phyloP scores from a whole-genome alignment of 2,113 vertebrate genomes.

The Rhea americana region DNA sequence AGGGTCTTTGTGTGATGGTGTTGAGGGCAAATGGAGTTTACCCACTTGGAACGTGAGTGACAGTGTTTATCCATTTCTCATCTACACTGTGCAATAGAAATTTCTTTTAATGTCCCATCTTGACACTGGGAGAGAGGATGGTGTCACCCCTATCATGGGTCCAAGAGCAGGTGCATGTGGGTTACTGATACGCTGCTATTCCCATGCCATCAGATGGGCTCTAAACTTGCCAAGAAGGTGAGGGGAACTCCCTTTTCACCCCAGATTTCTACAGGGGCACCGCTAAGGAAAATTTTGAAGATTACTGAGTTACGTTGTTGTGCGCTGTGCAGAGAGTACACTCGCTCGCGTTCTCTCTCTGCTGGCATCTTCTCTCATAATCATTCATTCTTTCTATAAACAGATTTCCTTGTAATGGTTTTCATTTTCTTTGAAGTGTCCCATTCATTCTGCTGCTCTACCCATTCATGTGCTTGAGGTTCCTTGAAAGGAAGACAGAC shows the following conservation, averaged over 20 bases:
- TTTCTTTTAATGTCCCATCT: conserved; percentile 22
- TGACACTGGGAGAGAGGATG: neutral
- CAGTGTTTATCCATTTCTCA: conserved; percentile 64
- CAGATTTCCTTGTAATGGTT: conserved; percentile 75
- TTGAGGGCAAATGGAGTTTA: conserved; percentile 46
- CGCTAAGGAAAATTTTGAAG: neutral
- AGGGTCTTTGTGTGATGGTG: conserved; percentile 4
- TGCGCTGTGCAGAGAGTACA: neutral
- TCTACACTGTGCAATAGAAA: conserved; percentile 33
- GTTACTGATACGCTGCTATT: neutral
- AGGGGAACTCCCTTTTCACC: neutral
- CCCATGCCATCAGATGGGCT: neutral
- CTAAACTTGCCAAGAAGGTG: neutral
- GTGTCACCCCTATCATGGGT: neutral
- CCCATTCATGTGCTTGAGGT: conserved; percentile 55
- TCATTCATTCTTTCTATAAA: conserved; percentile 77
- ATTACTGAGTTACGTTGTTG: neutral
- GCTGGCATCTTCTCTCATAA: conserved; percentile 68
- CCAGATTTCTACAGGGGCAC: neutral
- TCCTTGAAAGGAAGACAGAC: conserved; percentile 62
- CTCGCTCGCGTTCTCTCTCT: conserved; percentile 22
- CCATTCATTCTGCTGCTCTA: conserved; percentile 72
- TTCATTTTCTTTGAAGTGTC: conserved; percentile 77
- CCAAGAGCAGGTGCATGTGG: conserved; percentile 35
- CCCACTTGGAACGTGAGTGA: conserved; percentile 4